A percentile compares a stretch with the other conserved stretches of the same genome.
Evolutionary conservation across 2,888 invertebrate genomes (phyloP).

Genomic region (Hoplodrina blanda): DNA sequence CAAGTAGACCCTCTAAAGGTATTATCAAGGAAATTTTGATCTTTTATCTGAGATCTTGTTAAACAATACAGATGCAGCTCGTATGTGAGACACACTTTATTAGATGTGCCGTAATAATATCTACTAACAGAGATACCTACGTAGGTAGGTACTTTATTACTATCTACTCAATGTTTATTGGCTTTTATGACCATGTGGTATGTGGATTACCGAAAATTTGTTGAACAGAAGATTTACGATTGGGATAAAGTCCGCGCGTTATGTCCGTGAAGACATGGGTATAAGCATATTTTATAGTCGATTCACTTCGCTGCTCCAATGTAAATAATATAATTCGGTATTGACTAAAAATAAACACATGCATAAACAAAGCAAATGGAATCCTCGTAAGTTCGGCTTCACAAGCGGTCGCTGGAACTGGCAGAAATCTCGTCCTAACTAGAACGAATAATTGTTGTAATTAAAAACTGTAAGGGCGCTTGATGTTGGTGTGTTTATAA

Average conservation of each 20-base stretch:
- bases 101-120: slow-evolving; percentile 5
- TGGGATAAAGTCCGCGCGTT: slow-evolving; percentile 33
- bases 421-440: slow-evolving; percentile 86
- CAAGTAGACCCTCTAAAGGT: too few relatives aligned
- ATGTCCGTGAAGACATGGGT: slow-evolving; percentile 48
- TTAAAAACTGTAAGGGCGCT: slow-evolving; percentile 84
- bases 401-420: slow-evolving; percentile 75
- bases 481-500: slow-evolving; percentile 76
- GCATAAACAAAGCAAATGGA: slow-evolving; percentile 57
- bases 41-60: too few relatives aligned
- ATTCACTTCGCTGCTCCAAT: slow-evolving; percentile 68
- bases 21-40: too few relatives aligned
- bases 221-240: slow-evolving; percentile 52
- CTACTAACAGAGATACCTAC: slow-evolving; percentile 9
- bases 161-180: slow-evolving; percentile 47
- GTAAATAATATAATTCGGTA: slow-evolving; percentile 75
- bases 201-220: slow-evolving; percentile 56
- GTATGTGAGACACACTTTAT: slow-evolving; percentile 1
- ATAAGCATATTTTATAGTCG: slow-evolving; percentile 61
- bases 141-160: slow-evolving; percentile 23
- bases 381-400: slow-evolving; percentile 58
- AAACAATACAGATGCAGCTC: slow-evolving; percentile 15
- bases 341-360: slow-evolving; percentile 78
- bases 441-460: slow-evolving; percentile 83
- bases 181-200: slow-evolving; percentile 49